These are phyloP conservation scores for Agelaius tricolor DNA, from an alignment of 2,113 vertebrate species.

Conservation along the genomic window DNA sequence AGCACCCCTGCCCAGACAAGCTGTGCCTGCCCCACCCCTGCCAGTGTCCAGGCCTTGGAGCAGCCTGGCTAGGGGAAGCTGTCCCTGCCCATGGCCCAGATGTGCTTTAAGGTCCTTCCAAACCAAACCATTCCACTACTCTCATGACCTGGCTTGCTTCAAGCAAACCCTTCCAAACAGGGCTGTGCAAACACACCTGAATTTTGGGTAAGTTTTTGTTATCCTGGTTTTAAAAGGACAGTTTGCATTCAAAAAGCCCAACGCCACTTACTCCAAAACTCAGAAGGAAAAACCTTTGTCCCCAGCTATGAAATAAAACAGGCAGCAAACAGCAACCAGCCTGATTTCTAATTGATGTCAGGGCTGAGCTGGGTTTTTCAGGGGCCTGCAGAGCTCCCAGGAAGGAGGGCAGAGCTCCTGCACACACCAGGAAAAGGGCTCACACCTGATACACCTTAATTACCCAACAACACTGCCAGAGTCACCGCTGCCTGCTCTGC, in stretches of 20 bases:
- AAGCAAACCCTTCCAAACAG: not conserved
- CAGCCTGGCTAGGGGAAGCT: fast-evolving
- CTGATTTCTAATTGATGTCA: not conserved
- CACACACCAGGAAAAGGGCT: not conserved
- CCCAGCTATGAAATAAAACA: not conserved
- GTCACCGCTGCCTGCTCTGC: not conserved
- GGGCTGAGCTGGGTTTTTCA: not conserved
- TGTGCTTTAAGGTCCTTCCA: not conserved
- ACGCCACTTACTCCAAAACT: not conserved
- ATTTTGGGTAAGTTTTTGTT: fast-evolving
- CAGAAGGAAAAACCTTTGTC: fast-evolving
- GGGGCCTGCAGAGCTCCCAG: not conserved
- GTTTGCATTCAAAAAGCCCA: not conserved
- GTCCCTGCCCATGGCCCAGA: not conserved
- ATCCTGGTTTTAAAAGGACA: fast-evolving
- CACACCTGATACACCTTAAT: conserved; percentile 1
- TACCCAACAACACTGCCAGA: not conserved
- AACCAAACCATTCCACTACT: not conserved
- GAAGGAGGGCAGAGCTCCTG: not conserved
- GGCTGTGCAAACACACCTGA: not conserved
- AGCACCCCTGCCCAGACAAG: not conserved
- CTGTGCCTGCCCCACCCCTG: not conserved
- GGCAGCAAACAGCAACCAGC: not conserved
- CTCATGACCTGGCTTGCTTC: not conserved
- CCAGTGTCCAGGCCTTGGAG: not conserved